Evolutionary conservation across 2,797 vertebrate species (phyloP).

Genomic region (Cottoperca gobio): DNA sequence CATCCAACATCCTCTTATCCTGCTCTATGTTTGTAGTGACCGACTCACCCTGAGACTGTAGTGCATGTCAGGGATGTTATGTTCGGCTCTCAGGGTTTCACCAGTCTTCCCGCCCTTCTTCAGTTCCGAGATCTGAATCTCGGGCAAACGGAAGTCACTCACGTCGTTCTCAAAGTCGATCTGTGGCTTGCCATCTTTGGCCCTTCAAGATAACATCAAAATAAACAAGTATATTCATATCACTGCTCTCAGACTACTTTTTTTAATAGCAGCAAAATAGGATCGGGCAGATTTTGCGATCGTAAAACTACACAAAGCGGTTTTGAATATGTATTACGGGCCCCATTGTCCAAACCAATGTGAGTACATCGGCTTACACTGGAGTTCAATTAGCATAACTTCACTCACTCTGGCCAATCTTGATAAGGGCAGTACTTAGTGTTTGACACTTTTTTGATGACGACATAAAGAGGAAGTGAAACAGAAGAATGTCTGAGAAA

Average conservation of each 20-base stretch:
- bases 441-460: not conserved
- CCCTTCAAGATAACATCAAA: slow-evolving; percentile 71
- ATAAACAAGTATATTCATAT: not conserved
- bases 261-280: not conserved
- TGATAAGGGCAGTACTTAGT: too few species aligned
- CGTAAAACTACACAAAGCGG: not conserved
- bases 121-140: slow-evolving; percentile 79
- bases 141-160: slow-evolving; percentile 85
- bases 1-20: not conserved
- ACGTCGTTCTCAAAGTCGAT: slow-evolving; percentile 87
- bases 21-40: not conserved
- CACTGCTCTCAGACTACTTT: not conserved
- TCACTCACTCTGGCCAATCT: not conserved
- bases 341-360: not conserved
- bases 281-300: not conserved
- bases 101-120: slow-evolving; percentile 69
- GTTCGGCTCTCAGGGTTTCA: slow-evolving; percentile 69
- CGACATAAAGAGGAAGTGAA: slow-evolving; percentile 18
- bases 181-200: slow-evolving; percentile 87
- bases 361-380: too few species aligned
- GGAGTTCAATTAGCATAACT: not conserved
- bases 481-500: not conserved
- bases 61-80: slow-evolving; percentile 84
- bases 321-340: not conserved
- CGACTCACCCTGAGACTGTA: slow-evolving; percentile 88